Base-by-base conservation (phyloP, 2,888 invertebrate genomes). In the Pasiphila rectangulata region DNA sequence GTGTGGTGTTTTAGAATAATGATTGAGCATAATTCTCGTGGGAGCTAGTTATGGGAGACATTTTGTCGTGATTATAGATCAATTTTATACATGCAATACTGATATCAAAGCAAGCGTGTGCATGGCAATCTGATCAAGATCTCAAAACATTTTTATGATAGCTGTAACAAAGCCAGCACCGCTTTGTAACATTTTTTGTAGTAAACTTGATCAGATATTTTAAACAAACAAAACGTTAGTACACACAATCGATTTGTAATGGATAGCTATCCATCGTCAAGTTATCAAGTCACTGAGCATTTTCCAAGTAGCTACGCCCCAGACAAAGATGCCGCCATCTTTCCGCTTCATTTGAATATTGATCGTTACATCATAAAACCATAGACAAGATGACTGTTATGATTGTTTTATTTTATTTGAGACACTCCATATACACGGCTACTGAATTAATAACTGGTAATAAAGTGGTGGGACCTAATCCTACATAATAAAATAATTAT, bases 261-360 rank as follows among this genome's bases (percentile, higher is more conserved):
- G 47, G 25, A 46, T 37, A 42, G 13, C 32, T 52, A 51, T 53
- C 48, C 48, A 54, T 47, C 34, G 29, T 43, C 43, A 48, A 54
- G 48, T 56, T 51, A 54, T 52, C 56, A 48, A 37, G 47, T 40
- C 24, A 37, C 38, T 53, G 46, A 47, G 54, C 53, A 46, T 45
- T 54, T 34, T 17, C 30, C 47, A 53, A 45, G 51, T 3, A 7
- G 15, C 9, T 30, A n/a, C 25, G 13, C 12, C 43, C 41, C 27
- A 13, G 7, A 13, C 17, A 10, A 32, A 32, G 32, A 32, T 24
- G 38, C 51, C 32, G 61, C 53, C 52, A 56, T 57, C 51, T 44
- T 52, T 56, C 58, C 63, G 61, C 58, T 59, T 72, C 72, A 75
- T 77, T 79, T 72, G 57, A 74, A 77, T 76, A 56, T 67, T 69